A percentile compares a stretch with the other conserved stretches of the same genome.
phyloP scores from a whole-genome alignment of 2,888 invertebrate species.

The Agriopis leucophaearia region DNA sequence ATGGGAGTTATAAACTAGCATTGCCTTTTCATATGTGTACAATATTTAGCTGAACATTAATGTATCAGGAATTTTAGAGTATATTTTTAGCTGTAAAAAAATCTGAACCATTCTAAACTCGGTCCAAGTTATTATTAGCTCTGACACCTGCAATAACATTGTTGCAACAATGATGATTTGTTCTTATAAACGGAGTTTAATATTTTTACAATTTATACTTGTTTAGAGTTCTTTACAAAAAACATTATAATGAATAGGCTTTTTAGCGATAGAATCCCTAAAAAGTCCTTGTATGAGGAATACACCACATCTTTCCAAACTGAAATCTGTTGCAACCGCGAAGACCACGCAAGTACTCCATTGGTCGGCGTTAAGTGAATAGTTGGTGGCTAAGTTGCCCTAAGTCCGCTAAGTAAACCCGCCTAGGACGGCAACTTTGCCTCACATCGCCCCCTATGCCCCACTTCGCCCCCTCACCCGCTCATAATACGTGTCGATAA shows the following conservation, averaged over 20 bases:
- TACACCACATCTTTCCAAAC: not conserved
- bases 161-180: too few relatives aligned
- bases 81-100: not conserved
- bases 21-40: not conserved
- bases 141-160: too few relatives aligned
- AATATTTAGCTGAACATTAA: not conserved
- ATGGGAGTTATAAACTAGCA: not conserved
- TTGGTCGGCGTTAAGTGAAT: slow-evolving; percentile 61
- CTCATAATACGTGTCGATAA: slow-evolving; percentile 54
- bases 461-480: slow-evolving; percentile 35
- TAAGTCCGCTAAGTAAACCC: slow-evolving; percentile 63
- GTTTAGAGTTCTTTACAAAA: not conserved
- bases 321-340: slow-evolving; percentile 33
- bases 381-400: slow-evolving; percentile 58
- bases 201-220: not conserved
- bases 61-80: not conserved
- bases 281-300: not conserved
- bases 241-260: not conserved
- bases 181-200: too few relatives aligned
- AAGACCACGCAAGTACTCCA: slow-evolving; percentile 54
- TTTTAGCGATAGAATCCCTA: not conserved
- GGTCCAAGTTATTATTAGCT: too few relatives aligned
- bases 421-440: slow-evolving; percentile 38
- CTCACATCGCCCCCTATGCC: slow-evolving; percentile 13
- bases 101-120: not conserved